Conservation (phyloP, 2,888 invertebrate species). For the Eretmocerus hayati region DNA sequence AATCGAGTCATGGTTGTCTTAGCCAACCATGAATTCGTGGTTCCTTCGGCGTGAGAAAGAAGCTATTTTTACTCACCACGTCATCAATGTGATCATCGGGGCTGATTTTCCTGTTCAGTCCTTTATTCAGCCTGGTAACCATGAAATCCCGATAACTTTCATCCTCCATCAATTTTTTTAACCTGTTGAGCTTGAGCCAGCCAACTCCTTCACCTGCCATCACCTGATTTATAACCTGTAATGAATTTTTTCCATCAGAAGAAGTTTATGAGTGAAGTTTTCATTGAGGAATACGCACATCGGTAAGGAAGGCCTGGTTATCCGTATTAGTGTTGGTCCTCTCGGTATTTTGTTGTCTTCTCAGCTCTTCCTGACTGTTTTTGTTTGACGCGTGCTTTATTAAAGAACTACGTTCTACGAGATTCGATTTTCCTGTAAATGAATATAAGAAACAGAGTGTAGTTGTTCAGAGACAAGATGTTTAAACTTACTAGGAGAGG, state of each 20-base stretch:
- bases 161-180: conserved; percentile 96
- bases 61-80: conserved; percentile 88
- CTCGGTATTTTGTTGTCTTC: conserved; percentile 62
- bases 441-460: background rate
- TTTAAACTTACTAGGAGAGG: too few relatives aligned
- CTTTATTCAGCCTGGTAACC: conserved; percentile 88
- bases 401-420: conserved; percentile 83
- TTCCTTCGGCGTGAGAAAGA: too few relatives aligned
- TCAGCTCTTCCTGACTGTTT: conserved; percentile 60
- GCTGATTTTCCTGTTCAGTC: conserved; percentile 84
- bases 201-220: conserved; percentile 91
- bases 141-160: conserved; percentile 96
- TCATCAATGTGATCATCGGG: conserved; percentile 97
- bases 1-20: too few relatives aligned
- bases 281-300: conserved; percentile 51
- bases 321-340: conserved; percentile 74
- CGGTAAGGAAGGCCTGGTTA: conserved; percentile 90
- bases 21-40: too few relatives aligned
- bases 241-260: conserved; percentile 13
- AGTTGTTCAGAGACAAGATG: background rate
- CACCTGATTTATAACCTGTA: conserved; percentile 70
- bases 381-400: conserved; percentile 73
- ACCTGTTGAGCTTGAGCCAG: conserved; percentile 87
- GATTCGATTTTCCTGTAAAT: conserved; percentile 58
- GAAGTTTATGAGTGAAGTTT: too few relatives aligned